phyloP scores from a whole-genome alignment of 2,888 invertebrate genomes.

The Macaria liturata region DNA sequence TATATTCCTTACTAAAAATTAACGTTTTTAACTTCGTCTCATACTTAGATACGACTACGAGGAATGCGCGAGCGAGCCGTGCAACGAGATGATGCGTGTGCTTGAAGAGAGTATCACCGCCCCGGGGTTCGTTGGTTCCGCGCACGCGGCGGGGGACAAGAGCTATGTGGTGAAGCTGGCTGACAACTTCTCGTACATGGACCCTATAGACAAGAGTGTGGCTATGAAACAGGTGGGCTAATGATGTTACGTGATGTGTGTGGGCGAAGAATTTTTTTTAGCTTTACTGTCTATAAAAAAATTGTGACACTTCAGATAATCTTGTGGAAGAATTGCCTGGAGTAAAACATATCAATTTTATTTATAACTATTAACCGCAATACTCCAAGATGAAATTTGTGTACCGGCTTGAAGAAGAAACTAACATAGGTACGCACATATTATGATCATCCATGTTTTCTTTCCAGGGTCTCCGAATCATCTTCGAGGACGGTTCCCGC shows the following conservation, averaged over 20 bases:
- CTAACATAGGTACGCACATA: too few relatives aligned
- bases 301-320: too few relatives aligned
- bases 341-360: too few relatives aligned
- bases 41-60: conserved; percentile 96
- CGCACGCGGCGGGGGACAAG: conserved; percentile 83
- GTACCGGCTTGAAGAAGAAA: too few relatives aligned
- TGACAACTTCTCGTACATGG: conserved; percentile 98
- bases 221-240: conserved; percentile 91
- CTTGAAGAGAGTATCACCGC: conserved; percentile 88
- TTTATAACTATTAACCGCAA: too few relatives aligned
- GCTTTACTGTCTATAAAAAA: too few relatives aligned
- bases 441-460: neutral
- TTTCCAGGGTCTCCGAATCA: conserved; percentile 93
- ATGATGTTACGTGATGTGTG: too few relatives aligned
- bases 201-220: conserved; percentile 96
- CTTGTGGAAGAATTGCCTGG: too few relatives aligned
- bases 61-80: conserved; percentile 94
- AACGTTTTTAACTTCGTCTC: too few relatives aligned
- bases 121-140: conserved; percentile 85
- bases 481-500: conserved; percentile 97
- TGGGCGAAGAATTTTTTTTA: too few relatives aligned
- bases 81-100: conserved; percentile 94
- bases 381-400: too few relatives aligned
- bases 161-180: conserved; percentile 90
- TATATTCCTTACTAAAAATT: too few relatives aligned